Evolutionary conservation across 2,797 vertebrate species (phyloP), one percentile per base, ranked within the genome.

Genomic region (Gadopsis bispinosus): DNA sequence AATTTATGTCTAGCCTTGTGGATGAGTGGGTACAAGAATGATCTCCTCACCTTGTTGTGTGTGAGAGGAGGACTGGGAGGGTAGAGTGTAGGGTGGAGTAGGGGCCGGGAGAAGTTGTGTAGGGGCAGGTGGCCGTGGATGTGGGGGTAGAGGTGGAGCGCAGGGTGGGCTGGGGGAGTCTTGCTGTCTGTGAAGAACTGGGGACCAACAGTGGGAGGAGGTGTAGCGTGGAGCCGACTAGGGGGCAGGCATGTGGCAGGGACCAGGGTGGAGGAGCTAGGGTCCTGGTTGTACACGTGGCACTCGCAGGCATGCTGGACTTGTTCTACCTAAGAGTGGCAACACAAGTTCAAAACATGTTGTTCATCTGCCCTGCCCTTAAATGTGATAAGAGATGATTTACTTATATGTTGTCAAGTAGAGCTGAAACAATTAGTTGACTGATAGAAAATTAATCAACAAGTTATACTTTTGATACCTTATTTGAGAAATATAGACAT

Each of bases 121-220:
- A 99, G 89, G 61, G 98, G 97, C 87, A 98, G 94, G 87, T 99
- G 98, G 60, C 98, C 97, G 12, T 99, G 98, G 88, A 99, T 99
- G 91, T 99, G 98, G 70, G 98, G 98, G 89, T 99, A 99, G 54
- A 99, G 96, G 89, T 99, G 98, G 87, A 99, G 96, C 75, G 97
- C 96, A 0, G 98, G 97, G 89, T 98, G 98, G 69, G 96, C 85
- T 0, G 94, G 85, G 63, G 92, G 85, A 17, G 87, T 84, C 80
- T 97, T 96, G 91, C 95, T 96, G 91, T 99, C 98, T 43, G 97
- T 95, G 91, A 98, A 96, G 86, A 98, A 97, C 93, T 97, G 97
- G 83, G 97, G 98, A 81, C 97, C 95, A 2, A 90, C 84, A 29
- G 83, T 22, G 1, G 91, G 75, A 62, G 90, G 89, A 81, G 91